Conservation (phyloP, 2,888 invertebrate species). For the Brachyopa scutellaris region DNA sequence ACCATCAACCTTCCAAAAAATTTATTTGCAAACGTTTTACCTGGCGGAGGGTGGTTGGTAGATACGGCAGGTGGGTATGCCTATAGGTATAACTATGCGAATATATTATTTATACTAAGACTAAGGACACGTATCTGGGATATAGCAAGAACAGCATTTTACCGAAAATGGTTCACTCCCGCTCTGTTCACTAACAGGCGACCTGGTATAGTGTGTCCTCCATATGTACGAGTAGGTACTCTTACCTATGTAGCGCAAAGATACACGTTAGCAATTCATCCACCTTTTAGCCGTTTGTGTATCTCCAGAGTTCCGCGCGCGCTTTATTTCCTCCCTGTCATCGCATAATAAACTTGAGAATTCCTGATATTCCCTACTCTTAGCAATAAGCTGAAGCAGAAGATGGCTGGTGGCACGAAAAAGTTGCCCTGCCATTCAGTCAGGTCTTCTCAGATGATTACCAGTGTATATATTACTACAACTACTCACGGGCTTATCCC, state of each 20-base stretch:
- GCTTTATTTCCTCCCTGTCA: constrained; percentile 40
- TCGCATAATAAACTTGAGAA: constrained; percentile 66
- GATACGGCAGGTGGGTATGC: no score
- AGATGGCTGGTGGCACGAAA: constrained; percentile 51
- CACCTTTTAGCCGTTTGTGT: constrained; percentile 54
- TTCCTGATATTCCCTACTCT: constrained; percentile 64
- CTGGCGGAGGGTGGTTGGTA: constrained; percentile 47
- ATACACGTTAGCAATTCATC: constrained; percentile 56
- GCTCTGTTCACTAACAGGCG: constrained; percentile 14
- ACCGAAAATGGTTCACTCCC: constrained; percentile 45
- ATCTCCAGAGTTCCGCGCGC: constrained; percentile 34
- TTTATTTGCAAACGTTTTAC: constrained; percentile 70
- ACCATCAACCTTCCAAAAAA: constrained; percentile 68
- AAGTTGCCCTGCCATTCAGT: constrained; percentile 51
- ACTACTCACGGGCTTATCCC: constrained; percentile 55
- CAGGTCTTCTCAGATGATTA: constrained; percentile 67
- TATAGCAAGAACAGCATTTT: constrained; percentile 64
- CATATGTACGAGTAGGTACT: constrained; percentile 3
- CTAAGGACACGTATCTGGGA: constrained; percentile 68
- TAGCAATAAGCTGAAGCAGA: constrained; percentile 58
- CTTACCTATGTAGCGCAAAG: background rate
- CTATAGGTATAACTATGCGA: constrained; percentile 56
- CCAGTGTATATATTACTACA: constrained; percentile 44
- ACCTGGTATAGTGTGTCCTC: constrained; percentile 9
- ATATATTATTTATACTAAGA: constrained; percentile 68